These are phyloP conservation scores for Drosophila mayri DNA, from an alignment of 1,140 invertebrate genomes.

Conservation along the genomic window DNA sequence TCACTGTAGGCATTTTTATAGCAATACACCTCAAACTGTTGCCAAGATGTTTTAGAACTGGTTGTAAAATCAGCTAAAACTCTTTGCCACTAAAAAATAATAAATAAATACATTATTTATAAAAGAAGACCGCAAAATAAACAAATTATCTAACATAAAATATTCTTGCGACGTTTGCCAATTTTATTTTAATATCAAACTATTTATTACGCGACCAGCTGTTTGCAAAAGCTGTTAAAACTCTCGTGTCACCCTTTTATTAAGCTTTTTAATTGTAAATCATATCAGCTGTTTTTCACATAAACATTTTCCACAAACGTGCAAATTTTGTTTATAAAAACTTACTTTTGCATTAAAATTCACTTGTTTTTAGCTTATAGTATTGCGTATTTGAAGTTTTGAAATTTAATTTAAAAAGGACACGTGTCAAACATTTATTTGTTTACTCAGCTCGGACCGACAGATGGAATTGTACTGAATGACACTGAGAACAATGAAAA, in stretches of 20 bases:
- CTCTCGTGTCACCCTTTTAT: not conserved
- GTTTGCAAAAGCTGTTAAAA: slow-evolving; percentile 9
- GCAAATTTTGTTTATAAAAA: not conserved
- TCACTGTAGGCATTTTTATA: not conserved
- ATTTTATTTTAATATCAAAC: not conserved
- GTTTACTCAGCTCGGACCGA: slow-evolving; percentile 3
- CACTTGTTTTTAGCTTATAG: not conserved
- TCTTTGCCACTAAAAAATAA: not conserved
- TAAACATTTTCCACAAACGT: not conserved
- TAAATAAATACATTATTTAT: not conserved
- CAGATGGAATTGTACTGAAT: not conserved
- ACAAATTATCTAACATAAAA: not conserved
- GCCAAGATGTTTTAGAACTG: not conserved
- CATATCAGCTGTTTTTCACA: slow-evolving; percentile 34
- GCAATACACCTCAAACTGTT: not conserved
- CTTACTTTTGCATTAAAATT: not conserved
- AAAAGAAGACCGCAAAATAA: not conserved
- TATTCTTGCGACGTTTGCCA: rapidly evolving
- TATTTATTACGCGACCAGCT: not conserved
- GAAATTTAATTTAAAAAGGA: not conserved
- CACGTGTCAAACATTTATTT: slow-evolving; percentile 7
- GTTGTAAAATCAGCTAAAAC: not conserved
- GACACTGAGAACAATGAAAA: not conserved
- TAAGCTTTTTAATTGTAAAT: slow-evolving; percentile 36
- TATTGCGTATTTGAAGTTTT: not conserved